A percentile compares a stretch with the other conserved stretches of the same genome.
phyloP scores from a whole-genome alignment of 1,140 invertebrate species.

The Cheumatopsyche charites region DNA sequence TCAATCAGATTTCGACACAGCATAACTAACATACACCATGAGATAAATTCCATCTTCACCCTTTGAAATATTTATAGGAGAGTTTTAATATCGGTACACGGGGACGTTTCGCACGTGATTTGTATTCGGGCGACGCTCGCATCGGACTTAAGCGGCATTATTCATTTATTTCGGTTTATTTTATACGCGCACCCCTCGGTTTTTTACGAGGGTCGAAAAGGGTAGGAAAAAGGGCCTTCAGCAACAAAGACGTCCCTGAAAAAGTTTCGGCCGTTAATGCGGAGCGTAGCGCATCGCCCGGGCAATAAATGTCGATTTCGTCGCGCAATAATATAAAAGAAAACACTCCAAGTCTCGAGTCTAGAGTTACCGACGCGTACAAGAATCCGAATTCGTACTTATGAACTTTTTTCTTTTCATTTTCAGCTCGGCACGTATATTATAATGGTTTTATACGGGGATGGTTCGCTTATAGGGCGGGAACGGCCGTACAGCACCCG shows the following conservation, averaged over 20 bases:
- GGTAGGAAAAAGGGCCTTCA: neutral
- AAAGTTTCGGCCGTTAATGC: slow-evolving; percentile 6
- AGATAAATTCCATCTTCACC: too few relatives aligned
- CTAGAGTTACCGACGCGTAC: too few relatives aligned
- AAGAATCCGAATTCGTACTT: too few relatives aligned
- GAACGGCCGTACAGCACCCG: slow-evolving; percentile 18
- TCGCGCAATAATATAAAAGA: neutral
- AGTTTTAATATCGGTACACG: too few relatives aligned
- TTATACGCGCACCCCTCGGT: slow-evolving; percentile 1
- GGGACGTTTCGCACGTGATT: neutral
- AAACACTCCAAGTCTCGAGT: neutral
- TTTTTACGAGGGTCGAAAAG: neutral
- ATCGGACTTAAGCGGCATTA: neutral
- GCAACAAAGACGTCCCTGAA: neutral
- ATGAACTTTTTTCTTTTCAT: too few relatives aligned
- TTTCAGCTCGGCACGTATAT: too few relatives aligned
- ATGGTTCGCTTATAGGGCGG: neutral
- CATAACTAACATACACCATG: too few relatives aligned
- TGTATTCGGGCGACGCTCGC: neutral
- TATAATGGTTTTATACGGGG: too few relatives aligned
- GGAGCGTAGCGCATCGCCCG: neutral
- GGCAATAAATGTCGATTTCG: slow-evolving; percentile 13
- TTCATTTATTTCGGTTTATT: neutral
- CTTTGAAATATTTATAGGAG: too few relatives aligned
- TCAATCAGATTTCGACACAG: too few relatives aligned